Base-by-base conservation (phyloP, 2,888 invertebrate genomes). In the Lymantria dispar region DNA sequence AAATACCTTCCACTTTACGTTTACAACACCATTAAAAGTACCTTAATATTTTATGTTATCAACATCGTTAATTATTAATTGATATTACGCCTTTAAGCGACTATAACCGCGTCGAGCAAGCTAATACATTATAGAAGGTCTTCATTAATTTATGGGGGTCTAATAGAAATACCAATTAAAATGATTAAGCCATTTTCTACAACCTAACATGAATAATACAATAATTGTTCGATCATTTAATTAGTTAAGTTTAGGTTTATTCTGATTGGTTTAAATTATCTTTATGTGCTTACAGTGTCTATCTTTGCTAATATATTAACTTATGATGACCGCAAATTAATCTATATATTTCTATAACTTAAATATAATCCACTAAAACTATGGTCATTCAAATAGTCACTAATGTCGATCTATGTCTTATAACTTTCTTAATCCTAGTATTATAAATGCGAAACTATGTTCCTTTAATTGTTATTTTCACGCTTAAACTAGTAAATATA, bases 171-270 rank as follows among this genome's bases (percentile, higher is more conserved):
- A 36, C 55, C 65, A 70, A 72, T 72, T 72, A 72, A 64, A 66
- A 56, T 64, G 68, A 71, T 68, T 68, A 64, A 58, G 45, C 46
- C 42, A 54, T 44, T 54, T 44, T 61, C 51, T 55, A 64, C 60
- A 58, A 57, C 48, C 59, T 56, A 42, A 46, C 55, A 62, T 74
- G 70, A 73, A 72, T 74, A 70, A 68, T 74, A 68, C 58, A 74
- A 60, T 64, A 62, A 68, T 54, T 61, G 60, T 39, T 56, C 53
- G 67, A 68, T 73, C 66, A 65, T 66, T 65, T 54, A 50, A 22
- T 54, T 51, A 22, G 43, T 42, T 22, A 22, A 22, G 22, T 2
- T 3, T 22, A 22, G 22, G 3, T 22, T 22, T 22, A 22, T 22
- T 22, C 22, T 22, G 22, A 22, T 22, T 22, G 5, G 22, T 22